Evolutionary conservation across 2,797 vertebrate genomes (phyloP), one percentile per base, ranked within the genome.

Genomic region (Xiphorhynchus erythropygius): DNA sequence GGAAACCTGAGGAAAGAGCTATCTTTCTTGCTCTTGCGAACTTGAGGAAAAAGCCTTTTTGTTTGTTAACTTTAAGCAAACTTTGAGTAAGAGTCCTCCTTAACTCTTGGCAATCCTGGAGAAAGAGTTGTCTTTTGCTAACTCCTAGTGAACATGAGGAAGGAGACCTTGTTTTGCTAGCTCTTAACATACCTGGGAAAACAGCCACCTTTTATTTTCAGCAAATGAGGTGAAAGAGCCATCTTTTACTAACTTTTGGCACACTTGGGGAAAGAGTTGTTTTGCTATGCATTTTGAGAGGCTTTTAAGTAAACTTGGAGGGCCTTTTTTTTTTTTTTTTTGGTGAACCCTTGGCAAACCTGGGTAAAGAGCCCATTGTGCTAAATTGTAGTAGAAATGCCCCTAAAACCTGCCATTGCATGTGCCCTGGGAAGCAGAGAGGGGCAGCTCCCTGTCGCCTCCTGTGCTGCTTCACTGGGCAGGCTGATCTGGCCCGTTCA

Each of bases 401-500:
- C 39, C 55, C 28, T 62, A 44, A 84, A 78, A 79, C 5, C 19
- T 5, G 1, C 14, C 27, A 4, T 21, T 22, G 23, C 16, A 2
- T 63, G 33, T 68, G 56, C 18, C 23, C 37, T 70, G 1, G 2
- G 42, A 35, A 27, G 44, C 30, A 37, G 84, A 79, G 53, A 44
- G 13, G 33, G 8, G 11, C 62, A 24, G 57, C 14, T 41, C 64
- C 39, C 47, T 10, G 16, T n/a, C 1, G 18, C 37, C 37, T 53
- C 8, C 1, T 3, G 1, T 12, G 28, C 52, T 7, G 2, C 27
- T 86, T 32, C 2, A 2, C 30, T 63, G 25, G 49, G 22, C 37
- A 18, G 33, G 39, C 44, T 68, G 22, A 16, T 62, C n/a, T 32
- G 59, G 53, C 37, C 49, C 33, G 5, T 75, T 77, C 53, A 27